Evolutionary conservation across 2,797 vertebrate genomes (phyloP).

Genomic region (Tarsius wallacei): DNA sequence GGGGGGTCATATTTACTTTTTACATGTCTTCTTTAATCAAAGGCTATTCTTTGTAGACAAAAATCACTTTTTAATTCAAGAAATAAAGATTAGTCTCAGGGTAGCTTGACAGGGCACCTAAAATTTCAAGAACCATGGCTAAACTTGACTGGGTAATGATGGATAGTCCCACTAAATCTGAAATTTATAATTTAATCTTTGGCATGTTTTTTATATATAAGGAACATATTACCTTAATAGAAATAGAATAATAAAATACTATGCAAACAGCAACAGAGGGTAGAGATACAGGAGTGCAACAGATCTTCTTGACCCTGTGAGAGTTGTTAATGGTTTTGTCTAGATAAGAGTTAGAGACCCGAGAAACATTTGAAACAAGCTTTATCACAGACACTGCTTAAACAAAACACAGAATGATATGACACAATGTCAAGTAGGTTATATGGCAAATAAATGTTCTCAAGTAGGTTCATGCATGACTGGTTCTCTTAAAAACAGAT

Average conservation of each 20-base stretch:
- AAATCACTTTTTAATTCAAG: slow-evolving; percentile 46
- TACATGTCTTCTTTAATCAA: neutral
- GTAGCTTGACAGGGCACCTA: neutral
- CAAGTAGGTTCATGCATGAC: neutral
- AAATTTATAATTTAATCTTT: slow-evolving; percentile 21
- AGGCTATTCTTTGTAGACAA: slow-evolving; percentile 65
- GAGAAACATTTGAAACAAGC: neutral
- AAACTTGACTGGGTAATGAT: slow-evolving; percentile 43
- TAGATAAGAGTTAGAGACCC: neutral
- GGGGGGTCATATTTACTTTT: neutral
- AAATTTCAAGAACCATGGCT: neutral
- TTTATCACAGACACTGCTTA: neutral
- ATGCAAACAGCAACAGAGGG: neutral
- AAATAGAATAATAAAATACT: slow-evolving; percentile 46
- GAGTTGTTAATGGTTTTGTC: neutral
- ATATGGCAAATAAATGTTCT: neutral
- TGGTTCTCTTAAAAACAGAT: slow-evolving; percentile 44
- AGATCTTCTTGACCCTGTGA: neutral
- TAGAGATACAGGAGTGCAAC: neutral
- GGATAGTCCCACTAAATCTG: neutral
- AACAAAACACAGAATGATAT: slow-evolving; percentile 25
- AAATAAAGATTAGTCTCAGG: neutral
- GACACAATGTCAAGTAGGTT: neutral
- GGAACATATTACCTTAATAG: neutral
- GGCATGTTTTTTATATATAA: neutral